Conservation (phyloP, 2,797 vertebrate genomes). For the Petrocephalus sullivani region DNA sequence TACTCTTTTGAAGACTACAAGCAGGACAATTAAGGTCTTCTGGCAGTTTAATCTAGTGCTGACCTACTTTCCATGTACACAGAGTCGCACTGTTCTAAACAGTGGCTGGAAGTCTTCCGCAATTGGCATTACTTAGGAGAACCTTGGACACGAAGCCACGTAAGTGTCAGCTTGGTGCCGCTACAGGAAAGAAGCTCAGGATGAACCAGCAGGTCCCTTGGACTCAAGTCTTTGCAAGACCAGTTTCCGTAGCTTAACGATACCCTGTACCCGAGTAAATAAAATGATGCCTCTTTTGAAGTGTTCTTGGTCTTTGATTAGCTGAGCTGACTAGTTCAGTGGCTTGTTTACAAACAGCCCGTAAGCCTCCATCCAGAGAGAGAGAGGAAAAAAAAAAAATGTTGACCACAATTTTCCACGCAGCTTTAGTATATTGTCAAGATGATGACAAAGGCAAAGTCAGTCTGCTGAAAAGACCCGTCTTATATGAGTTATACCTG, state of each 20-base stretch:
- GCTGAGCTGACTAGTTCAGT: neutral
- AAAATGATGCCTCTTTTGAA: neutral
- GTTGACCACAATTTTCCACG: neutral
- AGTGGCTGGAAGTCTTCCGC: neutral
- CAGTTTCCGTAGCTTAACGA: neutral
- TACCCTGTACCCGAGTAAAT: neutral
- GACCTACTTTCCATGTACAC: neutral
- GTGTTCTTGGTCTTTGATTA: neutral
- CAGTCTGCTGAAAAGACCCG: neutral
- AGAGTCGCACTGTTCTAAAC: neutral
- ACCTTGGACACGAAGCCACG: neutral
- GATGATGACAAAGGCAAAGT: neutral
- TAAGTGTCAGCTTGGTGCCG: neutral
- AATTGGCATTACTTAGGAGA: neutral
- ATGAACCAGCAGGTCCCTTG: neutral
- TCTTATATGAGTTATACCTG: neutral
- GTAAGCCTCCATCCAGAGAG: conserved; percentile 6
- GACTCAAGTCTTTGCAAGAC: neutral
- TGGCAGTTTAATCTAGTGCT: neutral
- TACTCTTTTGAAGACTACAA: neutral
- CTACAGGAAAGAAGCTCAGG: neutral
- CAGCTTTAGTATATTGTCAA: neutral
- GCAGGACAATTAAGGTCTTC: neutral
- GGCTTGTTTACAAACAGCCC: neutral
- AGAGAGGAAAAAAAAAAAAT: neutral